These are phyloP conservation scores for Esox lucius DNA, from an alignment of 2,797 vertebrate genomes.

Conservation along the genomic window DNA sequence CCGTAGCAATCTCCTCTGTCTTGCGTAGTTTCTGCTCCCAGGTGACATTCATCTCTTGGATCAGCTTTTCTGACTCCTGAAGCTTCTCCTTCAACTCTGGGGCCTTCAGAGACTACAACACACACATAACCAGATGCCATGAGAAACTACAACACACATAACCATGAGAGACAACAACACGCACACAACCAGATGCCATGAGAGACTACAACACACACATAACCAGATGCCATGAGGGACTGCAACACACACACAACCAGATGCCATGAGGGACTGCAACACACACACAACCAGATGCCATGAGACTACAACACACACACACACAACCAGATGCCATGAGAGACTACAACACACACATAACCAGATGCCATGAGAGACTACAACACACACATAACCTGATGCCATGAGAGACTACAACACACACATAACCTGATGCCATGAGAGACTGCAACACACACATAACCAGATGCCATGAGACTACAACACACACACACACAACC, in stretches of 20 bases:
- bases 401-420: no score
- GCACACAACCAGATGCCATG: no score
- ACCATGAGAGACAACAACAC: no score
- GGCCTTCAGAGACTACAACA: conserved; percentile 90
- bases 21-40: conserved; percentile 98
- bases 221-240: background rate
- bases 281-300: no score
- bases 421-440: no score
- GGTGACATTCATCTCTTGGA: conserved; percentile 93
- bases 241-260: no score
- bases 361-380: no score
- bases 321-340: background rate
- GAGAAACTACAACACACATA: background rate
- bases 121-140: conserved; percentile 19
- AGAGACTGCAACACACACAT: background rate
- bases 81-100: conserved; percentile 97
- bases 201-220: background rate
- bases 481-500: no score
- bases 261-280: no score
- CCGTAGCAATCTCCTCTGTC: conserved; percentile 97
- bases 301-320: background rate
- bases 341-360: background rate
- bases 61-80: conserved; percentile 96
- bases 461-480: no score
- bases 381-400: no score